Percentiles rank a stretch among this genome's conserved stretches.
phyloP scores from a whole-genome alignment of 1,140 invertebrate genomes.

The Chlorops oryzae region DNA sequence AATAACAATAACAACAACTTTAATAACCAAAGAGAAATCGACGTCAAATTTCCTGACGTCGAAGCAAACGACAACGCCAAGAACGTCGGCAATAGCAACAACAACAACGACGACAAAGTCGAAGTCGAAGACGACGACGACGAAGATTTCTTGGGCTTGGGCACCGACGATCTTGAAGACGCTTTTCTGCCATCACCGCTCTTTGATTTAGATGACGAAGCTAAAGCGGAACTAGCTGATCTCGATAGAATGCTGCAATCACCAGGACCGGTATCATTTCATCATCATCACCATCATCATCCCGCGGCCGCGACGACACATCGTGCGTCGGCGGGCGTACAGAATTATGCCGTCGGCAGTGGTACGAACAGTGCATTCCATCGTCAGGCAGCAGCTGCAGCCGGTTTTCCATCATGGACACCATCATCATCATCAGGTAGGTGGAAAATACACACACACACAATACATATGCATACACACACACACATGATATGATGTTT shows the following conservation, averaged over 20 bases:
- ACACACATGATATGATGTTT: neutral
- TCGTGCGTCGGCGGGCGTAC: conserved; percentile 17
- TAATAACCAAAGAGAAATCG: too few species aligned
- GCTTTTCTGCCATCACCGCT: conserved; percentile 34
- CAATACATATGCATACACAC: too few species aligned
- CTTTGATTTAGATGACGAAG: conserved; percentile 47
- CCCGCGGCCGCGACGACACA: conserved; percentile 19
- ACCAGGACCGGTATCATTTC: conserved; percentile 30
- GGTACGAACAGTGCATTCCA: conserved; percentile 41
- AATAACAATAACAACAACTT: too few species aligned
- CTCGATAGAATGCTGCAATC: conserved; percentile 44
- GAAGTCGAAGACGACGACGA: conserved; percentile 12
- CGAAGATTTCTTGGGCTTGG: conserved; percentile 28
- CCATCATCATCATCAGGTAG: conserved; percentile 47
- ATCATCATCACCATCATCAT: conserved; percentile 16
- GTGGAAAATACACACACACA: too few species aligned
- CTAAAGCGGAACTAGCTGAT: conserved; percentile 44
- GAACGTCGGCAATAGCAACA: conserved; percentile 7
- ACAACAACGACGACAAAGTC: conserved; percentile 8
- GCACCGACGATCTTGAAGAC: conserved; percentile 25
- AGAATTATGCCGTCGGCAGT: conserved; percentile 31
- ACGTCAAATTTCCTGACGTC: too few species aligned
- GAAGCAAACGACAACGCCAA: conserved; percentile 20
- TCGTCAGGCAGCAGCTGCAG: conserved; percentile 32
- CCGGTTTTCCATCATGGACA: conserved; percentile 45